Evolutionary conservation across 2,797 vertebrate genomes (phyloP).

Genomic region (Catharus ustulatus): DNA sequence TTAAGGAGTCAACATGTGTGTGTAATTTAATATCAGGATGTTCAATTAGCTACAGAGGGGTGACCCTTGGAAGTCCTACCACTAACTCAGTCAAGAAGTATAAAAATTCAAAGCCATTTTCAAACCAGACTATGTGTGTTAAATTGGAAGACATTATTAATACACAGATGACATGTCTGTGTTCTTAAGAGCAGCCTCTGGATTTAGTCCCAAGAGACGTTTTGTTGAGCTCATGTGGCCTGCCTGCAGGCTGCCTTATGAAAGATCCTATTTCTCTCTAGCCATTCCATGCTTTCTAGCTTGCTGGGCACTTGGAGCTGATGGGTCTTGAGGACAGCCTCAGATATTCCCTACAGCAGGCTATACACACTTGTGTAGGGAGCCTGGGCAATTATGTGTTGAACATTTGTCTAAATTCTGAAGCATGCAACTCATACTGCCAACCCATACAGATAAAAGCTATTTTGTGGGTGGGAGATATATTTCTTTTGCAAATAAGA

Average conservation of each 20-base stretch:
- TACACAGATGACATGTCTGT: not conserved
- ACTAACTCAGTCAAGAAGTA: not conserved
- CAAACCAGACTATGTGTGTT: not conserved
- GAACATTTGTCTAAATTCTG: not conserved
- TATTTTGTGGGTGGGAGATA: not conserved
- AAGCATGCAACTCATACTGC: not conserved
- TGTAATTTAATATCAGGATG: not conserved
- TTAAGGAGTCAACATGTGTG: not conserved
- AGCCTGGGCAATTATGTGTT: not conserved
- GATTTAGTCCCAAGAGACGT: not conserved
- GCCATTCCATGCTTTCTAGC: fast-evolving
- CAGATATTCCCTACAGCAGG: not conserved
- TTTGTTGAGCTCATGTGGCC: not conserved
- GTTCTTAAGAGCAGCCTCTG: not conserved
- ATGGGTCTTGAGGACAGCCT: not conserved
- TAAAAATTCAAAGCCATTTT: not conserved
- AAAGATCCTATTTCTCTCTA: not conserved
- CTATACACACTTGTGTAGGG: not conserved
- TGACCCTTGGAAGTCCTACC: not conserved
- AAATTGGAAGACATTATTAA: not conserved
- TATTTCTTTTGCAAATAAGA: not conserved
- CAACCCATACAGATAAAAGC: not conserved
- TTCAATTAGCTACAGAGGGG: not conserved
- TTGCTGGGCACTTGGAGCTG: not conserved
- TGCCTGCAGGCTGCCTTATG: not conserved